Percentiles rank a stretch among this genome's conserved stretches.
Evolutionary conservation across 2,797 vertebrate species (phyloP).

Genomic region (Onychomys arenicola): DNA sequence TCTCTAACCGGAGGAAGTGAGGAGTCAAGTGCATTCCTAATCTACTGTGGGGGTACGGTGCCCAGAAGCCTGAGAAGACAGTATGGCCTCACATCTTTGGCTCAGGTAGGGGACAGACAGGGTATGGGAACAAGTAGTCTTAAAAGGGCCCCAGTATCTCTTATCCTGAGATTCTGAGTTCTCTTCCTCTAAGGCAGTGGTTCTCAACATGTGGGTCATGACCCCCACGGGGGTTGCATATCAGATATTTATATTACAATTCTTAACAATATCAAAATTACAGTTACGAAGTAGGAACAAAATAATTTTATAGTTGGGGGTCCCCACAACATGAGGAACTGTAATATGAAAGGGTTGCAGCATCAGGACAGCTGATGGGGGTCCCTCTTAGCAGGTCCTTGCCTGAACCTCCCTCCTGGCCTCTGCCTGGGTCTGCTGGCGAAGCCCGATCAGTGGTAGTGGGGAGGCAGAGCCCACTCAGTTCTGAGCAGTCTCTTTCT

Average conservation of each 20-base stretch:
- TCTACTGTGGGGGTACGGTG: background rate
- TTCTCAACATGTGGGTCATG: background rate
- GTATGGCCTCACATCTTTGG: background rate
- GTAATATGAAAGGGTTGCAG: background rate
- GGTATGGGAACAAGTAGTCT: background rate
- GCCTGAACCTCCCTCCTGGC: background rate
- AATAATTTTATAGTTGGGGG: background rate
- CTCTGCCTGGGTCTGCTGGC: background rate
- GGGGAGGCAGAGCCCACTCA: background rate
- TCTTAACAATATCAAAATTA: background rate
- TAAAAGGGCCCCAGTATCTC: background rate
- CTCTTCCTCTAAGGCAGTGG: background rate
- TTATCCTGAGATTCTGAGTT: background rate
- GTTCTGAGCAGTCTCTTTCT: background rate
- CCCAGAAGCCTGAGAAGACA: background rate
- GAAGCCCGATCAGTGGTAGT: background rate
- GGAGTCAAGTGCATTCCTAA: background rate
- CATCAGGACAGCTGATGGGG: background rate
- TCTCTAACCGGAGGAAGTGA: background rate
- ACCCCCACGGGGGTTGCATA: background rate
- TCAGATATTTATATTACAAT: background rate
- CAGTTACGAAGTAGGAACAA: background rate
- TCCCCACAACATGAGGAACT: background rate
- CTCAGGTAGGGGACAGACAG: rapidly evolving
- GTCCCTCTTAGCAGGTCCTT: background rate